These are phyloP conservation scores for Lycaon pictus DNA, from an alignment of 2,113 vertebrate genomes.

Conservation along the genomic window DNA sequence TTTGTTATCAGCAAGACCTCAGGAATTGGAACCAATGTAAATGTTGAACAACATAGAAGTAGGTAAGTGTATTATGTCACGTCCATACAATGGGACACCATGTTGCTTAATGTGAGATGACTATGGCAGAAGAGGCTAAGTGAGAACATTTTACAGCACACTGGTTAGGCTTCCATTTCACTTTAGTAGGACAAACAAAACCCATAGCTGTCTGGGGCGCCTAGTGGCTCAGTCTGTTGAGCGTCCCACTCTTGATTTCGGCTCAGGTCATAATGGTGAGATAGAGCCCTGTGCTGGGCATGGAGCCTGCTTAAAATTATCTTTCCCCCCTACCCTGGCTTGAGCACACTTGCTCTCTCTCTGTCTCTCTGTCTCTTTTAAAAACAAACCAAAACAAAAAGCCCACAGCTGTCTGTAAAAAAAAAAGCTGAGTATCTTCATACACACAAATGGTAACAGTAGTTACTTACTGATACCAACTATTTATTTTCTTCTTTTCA, in stretches of 20 bases:
- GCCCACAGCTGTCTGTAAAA: background rate
- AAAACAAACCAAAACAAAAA: background rate
- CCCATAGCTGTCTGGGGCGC: background rate
- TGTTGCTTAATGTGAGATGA: background rate
- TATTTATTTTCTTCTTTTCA: conserved; percentile 17
- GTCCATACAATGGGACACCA: background rate
- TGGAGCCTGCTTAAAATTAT: background rate
- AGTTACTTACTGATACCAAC: background rate
- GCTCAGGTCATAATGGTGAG: background rate
- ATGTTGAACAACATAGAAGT: background rate
- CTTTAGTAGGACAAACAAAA: conserved; percentile 17
- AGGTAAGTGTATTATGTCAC: background rate
- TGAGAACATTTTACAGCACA: background rate
- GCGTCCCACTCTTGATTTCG: background rate
- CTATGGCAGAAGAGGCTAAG: background rate
- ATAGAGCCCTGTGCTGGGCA: background rate
- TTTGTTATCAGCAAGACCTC: background rate
- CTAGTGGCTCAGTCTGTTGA: background rate
- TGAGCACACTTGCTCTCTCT: too few relatives aligned
- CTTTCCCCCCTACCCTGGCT: background rate
- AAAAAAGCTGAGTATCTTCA: background rate
- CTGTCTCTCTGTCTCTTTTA: background rate
- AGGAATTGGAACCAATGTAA: background rate
- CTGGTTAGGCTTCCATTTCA: background rate
- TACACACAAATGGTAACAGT: background rate